Conservation (phyloP, 1,140 invertebrate species). For the Mactra quadrangularis region DNA sequence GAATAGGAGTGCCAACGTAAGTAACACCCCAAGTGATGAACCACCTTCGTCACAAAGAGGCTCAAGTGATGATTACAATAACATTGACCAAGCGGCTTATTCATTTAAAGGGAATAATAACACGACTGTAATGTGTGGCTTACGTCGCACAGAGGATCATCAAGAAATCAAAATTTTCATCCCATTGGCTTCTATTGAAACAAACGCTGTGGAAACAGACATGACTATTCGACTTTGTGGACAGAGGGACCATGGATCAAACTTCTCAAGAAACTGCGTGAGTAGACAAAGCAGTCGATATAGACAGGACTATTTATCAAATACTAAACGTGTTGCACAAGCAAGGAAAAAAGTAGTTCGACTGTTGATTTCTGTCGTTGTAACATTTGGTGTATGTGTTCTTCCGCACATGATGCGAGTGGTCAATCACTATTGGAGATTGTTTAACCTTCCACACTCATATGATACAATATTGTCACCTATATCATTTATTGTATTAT, state of each 20-base stretch:
- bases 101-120: conserved; percentile 19
- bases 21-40: neutral
- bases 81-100: conserved; percentile 5
- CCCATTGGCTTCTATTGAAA: neutral
- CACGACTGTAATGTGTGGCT: neutral
- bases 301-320: conserved; percentile 9
- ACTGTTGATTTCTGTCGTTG: conserved; percentile 92
- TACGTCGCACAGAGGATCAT: neutral
- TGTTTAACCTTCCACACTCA: conserved; percentile 83
- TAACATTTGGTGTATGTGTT: conserved; percentile 93
- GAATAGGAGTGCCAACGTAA: neutral
- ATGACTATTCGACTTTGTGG: neutral
- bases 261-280: neutral
- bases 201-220: neutral
- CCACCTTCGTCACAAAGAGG: neutral
- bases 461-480: conserved; percentile 91
- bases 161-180: conserved; percentile 14
- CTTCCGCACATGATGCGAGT: conserved; percentile 93
- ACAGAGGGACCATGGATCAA: neutral
- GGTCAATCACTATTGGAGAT: conserved; percentile 87
- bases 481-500: conserved; percentile 92
- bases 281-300: conserved; percentile 2
- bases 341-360: conserved; percentile 84
- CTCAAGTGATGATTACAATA: conserved; percentile 1
- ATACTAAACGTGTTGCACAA: conserved; percentile 49